A percentile compares a stretch with the other conserved stretches of the same genome.
Conservation (phyloP, 2,113 vertebrate species). For the Halichoeres trimaculatus region DNA sequence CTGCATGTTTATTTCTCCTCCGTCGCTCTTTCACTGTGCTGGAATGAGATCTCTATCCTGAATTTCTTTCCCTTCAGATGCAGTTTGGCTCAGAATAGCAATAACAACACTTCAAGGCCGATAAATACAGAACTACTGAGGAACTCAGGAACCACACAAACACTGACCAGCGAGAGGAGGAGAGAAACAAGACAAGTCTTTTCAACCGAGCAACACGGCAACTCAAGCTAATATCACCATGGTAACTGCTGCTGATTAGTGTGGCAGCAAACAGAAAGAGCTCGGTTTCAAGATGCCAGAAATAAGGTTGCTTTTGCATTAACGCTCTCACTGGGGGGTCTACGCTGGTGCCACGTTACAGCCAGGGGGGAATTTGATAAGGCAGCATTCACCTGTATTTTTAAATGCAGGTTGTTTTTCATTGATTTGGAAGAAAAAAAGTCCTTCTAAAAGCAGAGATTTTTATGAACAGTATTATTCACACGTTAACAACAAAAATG, state of each 20-base stretch:
- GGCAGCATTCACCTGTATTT: too few relatives aligned
- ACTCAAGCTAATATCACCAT: slow-evolving; percentile 8
- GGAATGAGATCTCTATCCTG: neutral
- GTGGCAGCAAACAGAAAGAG: neutral
- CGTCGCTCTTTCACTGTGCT: neutral
- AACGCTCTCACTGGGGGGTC: too few relatives aligned
- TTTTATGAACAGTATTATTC: too few relatives aligned
- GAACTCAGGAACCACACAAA: slow-evolving; percentile 3
- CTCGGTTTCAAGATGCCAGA: neutral
- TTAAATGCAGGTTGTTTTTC: too few relatives aligned
- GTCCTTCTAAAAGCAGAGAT: too few relatives aligned
- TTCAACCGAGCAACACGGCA: neutral
- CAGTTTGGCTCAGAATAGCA: neutral
- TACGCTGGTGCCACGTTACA: too few relatives aligned
- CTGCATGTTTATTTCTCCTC: neutral
- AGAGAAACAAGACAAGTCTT: neutral
- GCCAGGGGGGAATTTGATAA: too few relatives aligned
- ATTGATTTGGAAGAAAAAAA: too few relatives aligned
- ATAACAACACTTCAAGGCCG: neutral
- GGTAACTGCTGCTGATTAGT: slow-evolving; percentile 13
- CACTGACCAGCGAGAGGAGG: neutral
- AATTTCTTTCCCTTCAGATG: neutral
- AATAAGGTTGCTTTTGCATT: too few relatives aligned
- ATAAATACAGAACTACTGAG: slow-evolving; percentile 1
- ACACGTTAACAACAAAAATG: too few relatives aligned